Evolutionary conservation across 2,888 invertebrate species (phyloP).

Genomic region (Noctua janthina): DNA sequence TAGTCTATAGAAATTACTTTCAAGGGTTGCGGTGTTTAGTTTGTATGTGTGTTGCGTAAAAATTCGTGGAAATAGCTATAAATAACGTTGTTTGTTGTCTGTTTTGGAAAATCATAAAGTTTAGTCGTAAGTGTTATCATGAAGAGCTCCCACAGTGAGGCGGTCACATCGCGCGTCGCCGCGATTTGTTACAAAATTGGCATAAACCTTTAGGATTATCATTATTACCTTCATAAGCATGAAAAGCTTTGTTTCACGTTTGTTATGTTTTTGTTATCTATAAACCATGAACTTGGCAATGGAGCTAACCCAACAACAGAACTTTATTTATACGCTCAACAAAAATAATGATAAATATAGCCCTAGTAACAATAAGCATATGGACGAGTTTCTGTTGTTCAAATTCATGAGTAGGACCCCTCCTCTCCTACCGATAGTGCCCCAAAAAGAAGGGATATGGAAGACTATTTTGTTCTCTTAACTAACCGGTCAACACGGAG

Average conservation of each 20-base stretch:
- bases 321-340: neutral
- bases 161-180: neutral
- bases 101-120: neutral
- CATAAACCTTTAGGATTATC: neutral
- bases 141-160: neutral
- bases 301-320: neutral
- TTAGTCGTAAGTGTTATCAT: neutral
- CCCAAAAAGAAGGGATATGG: neutral
- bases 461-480: neutral
- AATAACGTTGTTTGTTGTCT: neutral
- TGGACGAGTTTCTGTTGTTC: neutral
- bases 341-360: neutral
- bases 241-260: neutral
- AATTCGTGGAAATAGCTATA: neutral
- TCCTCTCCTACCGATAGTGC: neutral
- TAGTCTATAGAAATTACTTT: neutral
- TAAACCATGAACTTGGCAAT: neutral
- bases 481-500: neutral
- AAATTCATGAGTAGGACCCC: neutral
- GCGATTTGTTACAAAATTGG: neutral
- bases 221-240: neutral
- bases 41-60: neutral
- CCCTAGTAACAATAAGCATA: slow-evolving; percentile 1
- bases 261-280: neutral
- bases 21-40: neutral